These are phyloP conservation scores for Lomographa bimaculata DNA, from an alignment of 2,888 invertebrate genomes.

Conservation along the genomic window DNA sequence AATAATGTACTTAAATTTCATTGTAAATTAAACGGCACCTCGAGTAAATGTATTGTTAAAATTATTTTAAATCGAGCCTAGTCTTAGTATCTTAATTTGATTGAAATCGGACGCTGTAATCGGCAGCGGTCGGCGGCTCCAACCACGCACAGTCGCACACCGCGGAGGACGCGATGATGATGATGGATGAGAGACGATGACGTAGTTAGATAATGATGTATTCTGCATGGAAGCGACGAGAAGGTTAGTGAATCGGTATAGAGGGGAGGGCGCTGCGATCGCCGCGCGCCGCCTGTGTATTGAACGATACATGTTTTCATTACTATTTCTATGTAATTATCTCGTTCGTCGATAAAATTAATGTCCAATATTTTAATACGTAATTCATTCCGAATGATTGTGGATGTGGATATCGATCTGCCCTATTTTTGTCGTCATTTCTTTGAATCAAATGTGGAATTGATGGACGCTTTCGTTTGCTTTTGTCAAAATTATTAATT, in stretches of 20 bases:
- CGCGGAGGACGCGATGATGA: too few relatives aligned
- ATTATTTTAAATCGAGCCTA: conserved; percentile 78
- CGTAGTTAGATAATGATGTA: conserved; percentile 56
- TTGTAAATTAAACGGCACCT: conserved; percentile 80
- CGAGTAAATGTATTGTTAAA: conserved; percentile 66
- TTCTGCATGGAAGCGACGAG: conserved; percentile 69
- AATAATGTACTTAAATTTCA: conserved; percentile 81
- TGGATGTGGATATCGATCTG: conserved; percentile 43
- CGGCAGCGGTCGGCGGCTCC: conserved; percentile 39
- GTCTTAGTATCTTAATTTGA: conserved; percentile 79
- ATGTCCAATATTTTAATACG: conserved; percentile 64
- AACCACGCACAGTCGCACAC: conserved; percentile 61
- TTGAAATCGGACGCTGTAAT: conserved; percentile 54
- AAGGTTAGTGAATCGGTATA: conserved; percentile 81
- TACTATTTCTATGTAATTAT: conserved; percentile 62
- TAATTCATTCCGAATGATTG: conserved; percentile 57
- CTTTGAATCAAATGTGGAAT: conserved; percentile 2
- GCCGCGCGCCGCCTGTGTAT: conserved; percentile 32
- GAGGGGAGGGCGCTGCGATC: conserved; percentile 46
- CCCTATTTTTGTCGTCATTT: conserved; percentile 40
- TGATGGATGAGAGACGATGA: too few relatives aligned
- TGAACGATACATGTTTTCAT: conserved; percentile 50
- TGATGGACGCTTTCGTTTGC: conserved; percentile 35
- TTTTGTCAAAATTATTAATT: conserved; percentile 43
- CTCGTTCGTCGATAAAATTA: conserved; percentile 59